Conservation (phyloP, 2,113 vertebrate species). For the Actenoides hombroni region DNA sequence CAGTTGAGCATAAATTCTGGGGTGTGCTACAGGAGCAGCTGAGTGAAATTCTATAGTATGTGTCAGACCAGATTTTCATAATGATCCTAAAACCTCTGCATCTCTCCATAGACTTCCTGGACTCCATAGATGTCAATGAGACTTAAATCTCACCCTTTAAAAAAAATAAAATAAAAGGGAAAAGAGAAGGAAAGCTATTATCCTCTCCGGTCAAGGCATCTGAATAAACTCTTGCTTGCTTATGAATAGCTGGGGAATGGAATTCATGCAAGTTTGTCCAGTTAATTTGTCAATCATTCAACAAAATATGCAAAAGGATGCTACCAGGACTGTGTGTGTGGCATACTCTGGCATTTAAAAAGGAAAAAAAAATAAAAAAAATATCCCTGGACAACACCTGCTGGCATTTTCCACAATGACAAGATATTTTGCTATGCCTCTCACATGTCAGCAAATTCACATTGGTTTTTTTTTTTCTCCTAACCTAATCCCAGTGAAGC, state of each 20-base stretch:
- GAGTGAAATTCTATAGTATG: neutral
- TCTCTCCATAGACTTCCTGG: neutral
- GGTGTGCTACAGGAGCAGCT: neutral
- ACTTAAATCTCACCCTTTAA: neutral
- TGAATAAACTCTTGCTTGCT: constrained; percentile 41
- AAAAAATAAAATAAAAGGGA: neutral
- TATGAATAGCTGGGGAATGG: neutral
- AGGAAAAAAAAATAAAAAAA: neutral
- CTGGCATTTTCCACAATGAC: constrained; percentile 31
- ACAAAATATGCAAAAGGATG: constrained; percentile 18
- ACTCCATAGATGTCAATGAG: neutral
- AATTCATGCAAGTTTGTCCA: constrained; percentile 1
- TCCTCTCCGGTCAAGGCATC: constrained; percentile 1
- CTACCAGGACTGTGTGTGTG: neutral
- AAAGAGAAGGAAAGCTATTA: neutral
- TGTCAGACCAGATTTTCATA: neutral
- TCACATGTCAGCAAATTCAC: neutral
- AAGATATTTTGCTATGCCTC: constrained; percentile 29
- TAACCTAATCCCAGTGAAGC: neutral
- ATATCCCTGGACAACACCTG: constrained; percentile 36
- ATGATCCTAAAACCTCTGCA: neutral
- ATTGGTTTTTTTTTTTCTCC: neutral
- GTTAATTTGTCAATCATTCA: constrained; percentile 34
- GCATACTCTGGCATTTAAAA: neutral
- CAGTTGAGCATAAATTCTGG: neutral